Conservation (phyloP, 2,888 invertebrate species). For the Homarus gammarus region DNA sequence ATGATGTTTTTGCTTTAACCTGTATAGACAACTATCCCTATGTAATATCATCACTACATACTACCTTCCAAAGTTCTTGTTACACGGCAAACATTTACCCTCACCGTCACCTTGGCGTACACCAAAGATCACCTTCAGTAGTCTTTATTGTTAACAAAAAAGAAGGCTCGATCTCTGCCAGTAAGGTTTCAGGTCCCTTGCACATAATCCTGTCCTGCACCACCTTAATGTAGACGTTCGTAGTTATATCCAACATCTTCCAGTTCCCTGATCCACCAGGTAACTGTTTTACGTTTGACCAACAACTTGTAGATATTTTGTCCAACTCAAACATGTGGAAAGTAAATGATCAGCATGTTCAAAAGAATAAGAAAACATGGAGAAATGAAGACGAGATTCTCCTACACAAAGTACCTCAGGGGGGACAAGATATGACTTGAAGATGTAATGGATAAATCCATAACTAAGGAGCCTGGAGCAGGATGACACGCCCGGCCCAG, state of each 20-base stretch:
- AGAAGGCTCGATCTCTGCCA: not conserved
- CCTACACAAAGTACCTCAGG: not conserved
- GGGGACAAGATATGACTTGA: no score
- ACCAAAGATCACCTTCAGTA: not conserved
- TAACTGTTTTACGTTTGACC: not conserved
- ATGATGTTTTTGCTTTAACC: not conserved
- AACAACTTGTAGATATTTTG: no score
- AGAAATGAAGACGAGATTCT: no score
- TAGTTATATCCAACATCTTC: not conserved
- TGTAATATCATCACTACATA: no score
- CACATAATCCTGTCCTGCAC: not conserved
- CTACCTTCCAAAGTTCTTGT: not conserved
- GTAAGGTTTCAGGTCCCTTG: not conserved
- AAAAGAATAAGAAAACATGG: no score
- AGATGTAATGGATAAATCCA: not conserved
- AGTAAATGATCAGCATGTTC: no score
- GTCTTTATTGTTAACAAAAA: not conserved
- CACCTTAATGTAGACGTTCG: not conserved
- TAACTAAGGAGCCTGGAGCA: slow-evolving; percentile 4
- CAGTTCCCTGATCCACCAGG: not conserved
- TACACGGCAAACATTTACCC: not conserved
- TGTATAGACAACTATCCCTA: not conserved
- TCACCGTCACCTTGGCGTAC: not conserved
- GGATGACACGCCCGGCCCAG: slow-evolving; percentile 35
- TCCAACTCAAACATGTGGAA: no score